phyloP scores from a whole-genome alignment of 2,797 vertebrate genomes.

The Danio choprae region DNA sequence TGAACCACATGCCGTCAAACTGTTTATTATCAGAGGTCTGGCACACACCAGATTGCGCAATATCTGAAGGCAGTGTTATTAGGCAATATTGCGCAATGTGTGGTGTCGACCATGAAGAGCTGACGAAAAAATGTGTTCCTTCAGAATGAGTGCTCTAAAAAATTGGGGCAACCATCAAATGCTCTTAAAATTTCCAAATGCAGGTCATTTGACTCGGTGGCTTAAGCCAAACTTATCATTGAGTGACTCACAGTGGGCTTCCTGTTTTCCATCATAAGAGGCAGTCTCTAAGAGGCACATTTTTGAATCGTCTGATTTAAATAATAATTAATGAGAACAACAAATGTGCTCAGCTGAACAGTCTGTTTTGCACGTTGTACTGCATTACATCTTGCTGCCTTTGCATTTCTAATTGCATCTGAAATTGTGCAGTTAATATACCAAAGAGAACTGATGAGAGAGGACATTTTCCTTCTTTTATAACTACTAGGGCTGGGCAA shows the following conservation, averaged over 20 bases:
- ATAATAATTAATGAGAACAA: conserved; percentile 21
- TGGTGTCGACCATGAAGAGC: conserved; percentile 27
- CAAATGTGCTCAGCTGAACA: conserved; percentile 6
- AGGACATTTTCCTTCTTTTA: neutral
- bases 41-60: conserved; percentile 54
- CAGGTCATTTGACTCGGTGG: conserved; percentile 32
- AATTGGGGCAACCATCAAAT: neutral
- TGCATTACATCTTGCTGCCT: neutral
- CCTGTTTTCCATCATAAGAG: conserved; percentile 38
- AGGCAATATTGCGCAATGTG: conserved; percentile 58
- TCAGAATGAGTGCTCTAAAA: conserved; percentile 22
- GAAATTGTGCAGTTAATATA: too few species aligned
- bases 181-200: neutral
- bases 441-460: neutral
- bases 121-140: conserved; percentile 24
- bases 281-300: conserved; percentile 16
- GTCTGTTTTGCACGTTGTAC: neutral
- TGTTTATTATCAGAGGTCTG: conserved; percentile 63
- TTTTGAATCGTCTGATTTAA: conserved; percentile 7
- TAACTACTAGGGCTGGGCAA: too few species aligned
- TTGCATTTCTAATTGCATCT: conserved; percentile 21
- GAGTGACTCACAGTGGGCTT: conserved; percentile 3
- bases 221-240: conserved; percentile 36
- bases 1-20: conserved; percentile 61
- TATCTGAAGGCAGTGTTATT: conserved; percentile 53